phyloP scores from a whole-genome alignment of 53 echinoderm and acorn worm species.

The Pentamera pediparva region DNA sequence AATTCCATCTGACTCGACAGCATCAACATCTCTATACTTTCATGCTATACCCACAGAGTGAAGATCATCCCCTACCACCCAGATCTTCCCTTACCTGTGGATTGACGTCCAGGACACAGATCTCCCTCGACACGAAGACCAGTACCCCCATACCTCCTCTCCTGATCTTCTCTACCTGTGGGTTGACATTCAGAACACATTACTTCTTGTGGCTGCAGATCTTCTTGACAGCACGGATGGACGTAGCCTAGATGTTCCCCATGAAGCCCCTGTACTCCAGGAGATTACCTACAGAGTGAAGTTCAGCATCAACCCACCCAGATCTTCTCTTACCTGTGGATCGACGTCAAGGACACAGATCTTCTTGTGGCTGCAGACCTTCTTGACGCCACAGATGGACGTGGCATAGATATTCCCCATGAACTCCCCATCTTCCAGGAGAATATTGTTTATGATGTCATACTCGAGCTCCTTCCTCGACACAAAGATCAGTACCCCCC shows the following conservation, averaged over 20 bases:
- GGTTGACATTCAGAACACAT: no score
- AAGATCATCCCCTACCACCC: no score
- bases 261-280: slow-evolving; percentile 94
- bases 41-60: no score
- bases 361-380: slow-evolving; percentile 54
- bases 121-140: slow-evolving; percentile 59
- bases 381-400: slow-evolving; percentile 65
- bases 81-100: slow-evolving; percentile 95
- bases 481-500: no score
- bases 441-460: slow-evolving; percentile 58
- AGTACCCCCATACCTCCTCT: no score
- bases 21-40: no score
- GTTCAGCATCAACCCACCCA: no score
- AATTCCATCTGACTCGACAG: no score
- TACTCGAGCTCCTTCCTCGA: slow-evolving; percentile 61
- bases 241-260: slow-evolving; percentile 84
- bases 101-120: slow-evolving; percentile 96
- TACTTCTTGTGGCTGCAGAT: slow-evolving; percentile 51
- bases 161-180: no score
- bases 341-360: slow-evolving; percentile 98
- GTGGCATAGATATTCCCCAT: slow-evolving; percentile 91
- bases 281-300: no score
- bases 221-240: slow-evolving; percentile 66
- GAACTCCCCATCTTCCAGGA: slow-evolving; percentile 81
- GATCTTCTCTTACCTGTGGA: slow-evolving; percentile 91